Evolutionary conservation across 2,113 vertebrate genomes (phyloP).

Genomic region (Labeo rohita): DNA sequence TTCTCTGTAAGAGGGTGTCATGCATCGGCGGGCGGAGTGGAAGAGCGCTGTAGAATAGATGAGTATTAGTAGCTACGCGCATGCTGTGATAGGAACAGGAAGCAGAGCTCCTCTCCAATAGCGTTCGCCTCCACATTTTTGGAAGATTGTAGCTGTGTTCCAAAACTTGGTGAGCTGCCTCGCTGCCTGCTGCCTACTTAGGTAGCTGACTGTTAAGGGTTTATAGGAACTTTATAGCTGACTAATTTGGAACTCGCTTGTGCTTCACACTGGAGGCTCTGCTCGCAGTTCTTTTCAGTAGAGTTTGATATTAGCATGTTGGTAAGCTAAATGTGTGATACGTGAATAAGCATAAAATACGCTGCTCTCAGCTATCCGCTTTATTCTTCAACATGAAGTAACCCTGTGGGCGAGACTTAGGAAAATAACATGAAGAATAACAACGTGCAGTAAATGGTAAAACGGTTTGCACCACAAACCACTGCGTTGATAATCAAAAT

Average conservation of each 20-base stretch:
- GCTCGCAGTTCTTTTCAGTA: background rate
- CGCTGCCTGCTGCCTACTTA: background rate
- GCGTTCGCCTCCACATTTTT: background rate
- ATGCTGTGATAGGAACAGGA: constrained; percentile 4
- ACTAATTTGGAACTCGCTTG: background rate
- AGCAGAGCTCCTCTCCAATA: background rate
- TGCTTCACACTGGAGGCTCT: background rate
- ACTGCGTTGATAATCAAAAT: no score
- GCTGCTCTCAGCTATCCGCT: background rate
- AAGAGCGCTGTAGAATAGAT: constrained; percentile 58
- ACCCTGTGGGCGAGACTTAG: no score
- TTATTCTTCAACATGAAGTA: no score
- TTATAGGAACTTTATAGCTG: background rate
- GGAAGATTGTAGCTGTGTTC: background rate
- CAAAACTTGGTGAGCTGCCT: background rate
- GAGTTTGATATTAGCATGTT: background rate
- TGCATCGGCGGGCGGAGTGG: constrained; percentile 70
- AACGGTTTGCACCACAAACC: no score
- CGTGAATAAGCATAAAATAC: background rate
- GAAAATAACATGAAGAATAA: no score
- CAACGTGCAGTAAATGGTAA: no score
- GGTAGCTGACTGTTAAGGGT: background rate
- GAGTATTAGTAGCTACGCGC: background rate
- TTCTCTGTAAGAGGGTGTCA: constrained; percentile 73
- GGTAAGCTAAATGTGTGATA: background rate